A percentile compares a stretch with the other conserved stretches of the same genome.
Evolutionary conservation across 2,797 vertebrate species (phyloP).

Genomic region (Hydrophis major): DNA sequence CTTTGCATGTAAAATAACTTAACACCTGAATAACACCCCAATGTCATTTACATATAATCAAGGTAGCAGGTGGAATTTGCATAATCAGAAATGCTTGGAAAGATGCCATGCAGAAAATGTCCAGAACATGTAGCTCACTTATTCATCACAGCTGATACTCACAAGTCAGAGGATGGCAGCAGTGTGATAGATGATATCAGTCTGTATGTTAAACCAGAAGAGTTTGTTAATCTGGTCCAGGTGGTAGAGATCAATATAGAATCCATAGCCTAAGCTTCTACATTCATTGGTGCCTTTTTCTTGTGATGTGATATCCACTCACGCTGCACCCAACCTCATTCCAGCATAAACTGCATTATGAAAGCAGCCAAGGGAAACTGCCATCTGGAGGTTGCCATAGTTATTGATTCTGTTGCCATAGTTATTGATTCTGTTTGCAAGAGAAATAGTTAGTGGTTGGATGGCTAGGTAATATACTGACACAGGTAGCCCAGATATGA

Average conservation of each 20-base stretch:
- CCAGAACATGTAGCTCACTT: background rate
- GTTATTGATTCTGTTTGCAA: conserved; percentile 26
- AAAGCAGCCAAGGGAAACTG: conserved; percentile 13
- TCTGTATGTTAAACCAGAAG: background rate
- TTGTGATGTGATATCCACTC: background rate
- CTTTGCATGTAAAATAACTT: background rate
- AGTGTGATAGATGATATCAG: background rate
- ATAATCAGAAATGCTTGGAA: conserved; percentile 21
- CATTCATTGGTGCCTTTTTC: background rate
- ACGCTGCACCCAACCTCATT: background rate
- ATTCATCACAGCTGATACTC: background rate
- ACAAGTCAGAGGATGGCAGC: background rate
- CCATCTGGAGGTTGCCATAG: conserved; percentile 16
- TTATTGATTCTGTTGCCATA: conserved; percentile 22
- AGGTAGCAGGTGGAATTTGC: conserved; percentile 12
- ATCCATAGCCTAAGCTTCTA: background rate
- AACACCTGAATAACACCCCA: conserved; percentile 2
- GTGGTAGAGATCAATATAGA: background rate
- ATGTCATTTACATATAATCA: conserved; percentile 37
- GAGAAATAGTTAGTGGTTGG: conserved; percentile 23
- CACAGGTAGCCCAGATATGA: conserved; percentile 6
- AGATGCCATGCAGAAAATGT: background rate
- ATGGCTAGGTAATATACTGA: background rate
- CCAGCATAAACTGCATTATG: background rate
- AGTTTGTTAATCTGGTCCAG: background rate